Base-by-base conservation (phyloP, 92 coral and sea anemone species). In the Pocillopora grandis region DNA sequence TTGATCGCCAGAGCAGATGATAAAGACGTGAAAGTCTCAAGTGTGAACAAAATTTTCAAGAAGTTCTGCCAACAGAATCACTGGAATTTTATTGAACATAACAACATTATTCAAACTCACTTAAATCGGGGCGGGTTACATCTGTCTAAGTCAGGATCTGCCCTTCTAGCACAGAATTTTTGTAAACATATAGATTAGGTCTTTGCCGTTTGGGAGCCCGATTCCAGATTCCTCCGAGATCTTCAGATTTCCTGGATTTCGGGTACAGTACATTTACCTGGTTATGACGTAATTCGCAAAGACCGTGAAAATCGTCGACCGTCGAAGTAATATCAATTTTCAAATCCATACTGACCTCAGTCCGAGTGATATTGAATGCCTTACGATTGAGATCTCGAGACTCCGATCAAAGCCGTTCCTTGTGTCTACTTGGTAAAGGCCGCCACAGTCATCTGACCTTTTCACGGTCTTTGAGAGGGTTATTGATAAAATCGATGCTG, bases 391-490 rank as follows among this genome's bases (percentile, higher is more conserved):
- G 72, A 86, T 89, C 16, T 19, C 85, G 15, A 92, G 87, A 64
- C 89, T 88, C 76, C 88, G 84, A n/a, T 90, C 93, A 7, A 84
- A 82, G 66, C 88, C 91, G 19, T 76, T 84, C 76, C 85, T 92
- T 31, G 93, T 92, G 15, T 75, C 89, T 64, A 87, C 95, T 37
- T 92, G 86, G 91, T 87, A 89, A 77, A 87, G 91, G 81, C 93
- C 91, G 11, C 93, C 93, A 57, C 75, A 85, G 52, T 76, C 93
- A 33, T 72, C 81, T 33, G 85, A 89, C 79, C 58, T 84, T 33
- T 81, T 92, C 80, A 27, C 62, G 37, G 27, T 49, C 62, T 75
- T 92, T 90, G 89, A 83, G 72, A 48, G 77, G 48, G 58, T 85
- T 60, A 71, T 88, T 75, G 89, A 85, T 9, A 85, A 75, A 71